phyloP scores from a whole-genome alignment of 2,113 vertebrate species.

The Labeo rohita region DNA sequence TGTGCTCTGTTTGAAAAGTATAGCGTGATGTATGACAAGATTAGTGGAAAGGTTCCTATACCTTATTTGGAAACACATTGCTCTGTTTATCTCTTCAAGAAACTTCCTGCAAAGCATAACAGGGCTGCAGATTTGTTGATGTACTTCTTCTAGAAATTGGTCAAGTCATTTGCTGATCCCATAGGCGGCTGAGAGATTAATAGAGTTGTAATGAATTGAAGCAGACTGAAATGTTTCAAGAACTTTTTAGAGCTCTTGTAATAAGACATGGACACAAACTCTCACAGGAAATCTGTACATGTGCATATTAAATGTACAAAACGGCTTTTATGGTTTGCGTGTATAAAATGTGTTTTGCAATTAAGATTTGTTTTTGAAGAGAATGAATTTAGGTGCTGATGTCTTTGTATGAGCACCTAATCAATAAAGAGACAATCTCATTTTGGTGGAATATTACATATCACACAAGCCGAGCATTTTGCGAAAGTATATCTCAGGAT shows the following conservation, averaged over 20 bases:
- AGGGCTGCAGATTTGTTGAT: background rate
- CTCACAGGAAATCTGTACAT: too few species aligned
- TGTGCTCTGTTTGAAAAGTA: background rate
- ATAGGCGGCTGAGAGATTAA: background rate
- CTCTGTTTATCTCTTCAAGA: background rate
- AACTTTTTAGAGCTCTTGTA: background rate
- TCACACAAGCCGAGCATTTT: background rate
- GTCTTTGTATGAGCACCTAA: background rate
- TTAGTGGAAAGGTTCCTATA: background rate
- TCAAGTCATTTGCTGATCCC: background rate
- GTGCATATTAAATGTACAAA: background rate
- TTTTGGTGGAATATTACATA: background rate
- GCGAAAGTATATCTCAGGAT: background rate
- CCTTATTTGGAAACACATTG: background rate
- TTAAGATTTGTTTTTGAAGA: background rate
- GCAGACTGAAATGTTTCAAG: background rate
- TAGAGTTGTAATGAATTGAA: background rate
- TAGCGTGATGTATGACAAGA: background rate
- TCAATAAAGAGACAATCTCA: background rate
- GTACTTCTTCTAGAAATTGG: background rate
- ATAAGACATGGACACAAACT: background rate
- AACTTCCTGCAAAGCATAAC: background rate
- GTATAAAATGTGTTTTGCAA: background rate
- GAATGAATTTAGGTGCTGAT: background rate
- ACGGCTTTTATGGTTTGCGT: background rate